Percentiles rank a stretch among this genome's conserved stretches.
These are phyloP conservation scores for Nephrotoma guestfalica DNA, from an alignment of 2,888 invertebrate genomes.

Conservation along the genomic window DNA sequence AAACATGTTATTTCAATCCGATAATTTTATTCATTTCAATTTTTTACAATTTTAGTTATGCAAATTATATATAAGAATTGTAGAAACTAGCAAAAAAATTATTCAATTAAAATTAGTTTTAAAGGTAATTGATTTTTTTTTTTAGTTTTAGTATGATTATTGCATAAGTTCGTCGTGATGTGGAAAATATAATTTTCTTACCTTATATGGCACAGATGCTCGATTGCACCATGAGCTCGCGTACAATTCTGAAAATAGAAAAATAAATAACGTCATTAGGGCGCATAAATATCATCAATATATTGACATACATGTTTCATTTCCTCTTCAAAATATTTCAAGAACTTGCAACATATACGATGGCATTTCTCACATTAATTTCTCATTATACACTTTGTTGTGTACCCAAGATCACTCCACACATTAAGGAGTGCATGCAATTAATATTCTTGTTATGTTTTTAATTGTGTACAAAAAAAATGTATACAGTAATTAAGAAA, in stretches of 20 bases:
- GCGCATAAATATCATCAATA: background rate
- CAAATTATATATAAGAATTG: background rate
- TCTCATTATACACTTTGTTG: background rate
- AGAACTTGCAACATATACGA: background rate
- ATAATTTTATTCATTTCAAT: background rate
- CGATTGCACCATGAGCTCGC: background rate
- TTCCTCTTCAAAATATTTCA: background rate
- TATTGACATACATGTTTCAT: background rate
- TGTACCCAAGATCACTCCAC: background rate
- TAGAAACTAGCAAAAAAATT: background rate
- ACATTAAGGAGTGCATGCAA: background rate
- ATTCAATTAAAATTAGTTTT: background rate
- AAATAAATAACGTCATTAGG: background rate
- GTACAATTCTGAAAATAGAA: background rate
- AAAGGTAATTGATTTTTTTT: background rate
- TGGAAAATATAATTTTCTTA: background rate
- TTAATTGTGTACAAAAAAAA: background rate
- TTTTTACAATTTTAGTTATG: background rate
- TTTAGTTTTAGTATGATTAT: background rate
- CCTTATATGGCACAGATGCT: background rate
- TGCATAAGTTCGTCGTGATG: background rate
- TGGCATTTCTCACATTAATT: background rate
- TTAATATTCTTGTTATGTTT: background rate
- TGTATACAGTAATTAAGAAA: background rate
- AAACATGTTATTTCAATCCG: background rate